Percentiles rank a stretch among this genome's conserved stretches.
Conservation (phyloP, 1,140 invertebrate genomes). For the Platorchestia sp. region DNA sequence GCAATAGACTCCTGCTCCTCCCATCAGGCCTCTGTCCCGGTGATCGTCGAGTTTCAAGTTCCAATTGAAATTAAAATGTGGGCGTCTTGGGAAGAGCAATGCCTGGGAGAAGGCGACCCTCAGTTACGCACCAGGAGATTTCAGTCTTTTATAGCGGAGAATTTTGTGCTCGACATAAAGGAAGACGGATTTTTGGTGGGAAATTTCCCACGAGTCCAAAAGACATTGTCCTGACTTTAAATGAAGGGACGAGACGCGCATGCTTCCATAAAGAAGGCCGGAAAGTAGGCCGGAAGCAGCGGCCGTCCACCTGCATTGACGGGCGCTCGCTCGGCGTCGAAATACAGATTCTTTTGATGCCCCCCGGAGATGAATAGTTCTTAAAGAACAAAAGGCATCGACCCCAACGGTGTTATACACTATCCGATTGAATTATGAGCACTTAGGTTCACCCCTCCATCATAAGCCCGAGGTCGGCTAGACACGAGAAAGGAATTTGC, state of each 20-base stretch:
- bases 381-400: not conserved
- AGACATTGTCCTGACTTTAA: conserved; percentile 55
- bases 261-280: conserved; percentile 1
- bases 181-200: conserved; percentile 51
- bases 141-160: not conserved
- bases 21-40: not conserved
- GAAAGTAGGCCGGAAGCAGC: not conserved
- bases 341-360: not conserved
- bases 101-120: conserved; percentile 1
- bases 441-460: not conserved
- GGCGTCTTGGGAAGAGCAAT: not conserved
- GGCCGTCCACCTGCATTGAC: not conserved
- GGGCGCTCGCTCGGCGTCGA: not conserved
- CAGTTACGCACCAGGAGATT: not conserved
- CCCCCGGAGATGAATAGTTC: not conserved
- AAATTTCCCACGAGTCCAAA: conserved; percentile 47
- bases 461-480: not conserved
- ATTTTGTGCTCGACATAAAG: conserved; percentile 53
- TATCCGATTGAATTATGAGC: not conserved
- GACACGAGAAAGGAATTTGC: not conserved
- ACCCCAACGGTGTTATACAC: not conserved
- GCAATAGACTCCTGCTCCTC: not conserved
- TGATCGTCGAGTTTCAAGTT: not conserved
- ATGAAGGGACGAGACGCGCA: conserved; percentile 45
- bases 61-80: conserved; percentile 6